Evolutionary conservation across 2,113 vertebrate species (phyloP).

Genomic region (Semicossyphus pulcher): DNA sequence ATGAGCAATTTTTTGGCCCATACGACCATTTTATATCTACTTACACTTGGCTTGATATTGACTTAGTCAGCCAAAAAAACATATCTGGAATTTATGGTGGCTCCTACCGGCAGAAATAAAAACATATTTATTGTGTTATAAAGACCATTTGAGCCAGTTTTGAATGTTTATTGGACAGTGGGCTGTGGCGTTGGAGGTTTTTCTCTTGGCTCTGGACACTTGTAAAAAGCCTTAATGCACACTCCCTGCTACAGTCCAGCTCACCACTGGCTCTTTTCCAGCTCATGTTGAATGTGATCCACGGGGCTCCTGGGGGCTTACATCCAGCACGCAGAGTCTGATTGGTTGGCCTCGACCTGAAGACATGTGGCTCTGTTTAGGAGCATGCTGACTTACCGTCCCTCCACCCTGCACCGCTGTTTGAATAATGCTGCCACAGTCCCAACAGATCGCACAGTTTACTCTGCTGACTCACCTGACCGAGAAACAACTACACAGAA

Average conservation of each 20-base stretch:
- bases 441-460: constrained; percentile 29
- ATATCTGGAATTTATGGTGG: constrained; percentile 16
- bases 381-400: constrained; percentile 59
- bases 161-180: constrained; percentile 30
- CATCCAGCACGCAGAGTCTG: constrained; percentile 9
- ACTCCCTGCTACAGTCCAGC: not conserved
- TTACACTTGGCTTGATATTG: constrained; percentile 11
- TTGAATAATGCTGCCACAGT: constrained; percentile 30
- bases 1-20: not conserved
- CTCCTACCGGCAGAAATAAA: constrained; percentile 13
- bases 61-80: constrained; percentile 1
- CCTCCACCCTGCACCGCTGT: constrained; percentile 33
- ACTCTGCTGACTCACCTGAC: constrained; percentile 55
- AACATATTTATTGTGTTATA: constrained; percentile 24
- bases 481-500: constrained; percentile 5
- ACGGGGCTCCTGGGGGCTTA: constrained; percentile 39
- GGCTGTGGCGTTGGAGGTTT: constrained; percentile 11
- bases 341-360: constrained; percentile 49
- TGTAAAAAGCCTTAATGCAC: constrained; percentile 34
- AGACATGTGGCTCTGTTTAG: constrained; percentile 77
- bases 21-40: not conserved
- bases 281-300: constrained; percentile 59
- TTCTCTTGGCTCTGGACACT: constrained; percentile 28
- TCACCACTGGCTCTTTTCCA: constrained; percentile 5
- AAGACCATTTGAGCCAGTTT: constrained; percentile 11